A percentile compares a stretch with the other conserved stretches of the same genome.
Evolutionary conservation across 2,797 vertebrate species (phyloP).

Genomic region (Moxostoma hubbsi): DNA sequence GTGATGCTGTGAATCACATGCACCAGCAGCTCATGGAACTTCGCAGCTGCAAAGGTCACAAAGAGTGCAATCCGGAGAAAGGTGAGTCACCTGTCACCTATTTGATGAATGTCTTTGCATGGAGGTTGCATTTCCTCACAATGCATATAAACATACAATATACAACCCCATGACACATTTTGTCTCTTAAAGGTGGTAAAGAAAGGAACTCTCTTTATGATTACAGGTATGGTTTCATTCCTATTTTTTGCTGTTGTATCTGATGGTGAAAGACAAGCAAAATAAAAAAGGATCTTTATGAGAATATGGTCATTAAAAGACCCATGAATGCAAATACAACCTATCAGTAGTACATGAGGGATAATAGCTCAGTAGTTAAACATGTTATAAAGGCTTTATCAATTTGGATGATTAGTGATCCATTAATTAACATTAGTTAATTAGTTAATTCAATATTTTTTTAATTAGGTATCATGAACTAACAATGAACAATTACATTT

Average conservation of each 20-base stretch:
- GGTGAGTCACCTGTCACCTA: slow-evolving; percentile 74
- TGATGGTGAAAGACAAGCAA: too few species aligned
- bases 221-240: slow-evolving; percentile 85
- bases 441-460: too few species aligned
- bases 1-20: slow-evolving; percentile 88
- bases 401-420: too few species aligned
- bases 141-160: not conserved
- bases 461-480: too few species aligned
- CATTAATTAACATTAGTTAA: too few species aligned
- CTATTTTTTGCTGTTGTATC: slow-evolving; percentile 13
- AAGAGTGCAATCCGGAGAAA: slow-evolving; percentile 91
- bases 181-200: slow-evolving; percentile 83
- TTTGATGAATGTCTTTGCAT: not conserved
- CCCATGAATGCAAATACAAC: not conserved
- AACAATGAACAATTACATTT: too few species aligned
- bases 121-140: not conserved
- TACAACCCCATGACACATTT: not conserved
- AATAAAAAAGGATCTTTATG: slow-evolving; percentile 18
- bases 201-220: slow-evolving; percentile 90
- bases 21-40: slow-evolving; percentile 93
- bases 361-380: too few species aligned
- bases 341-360: too few species aligned
- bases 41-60: slow-evolving; percentile 91
- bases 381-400: too few species aligned
- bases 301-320: too few species aligned